Evolutionary conservation across 2,797 vertebrate species (phyloP).

Genomic region (Coilia nasus): DNA sequence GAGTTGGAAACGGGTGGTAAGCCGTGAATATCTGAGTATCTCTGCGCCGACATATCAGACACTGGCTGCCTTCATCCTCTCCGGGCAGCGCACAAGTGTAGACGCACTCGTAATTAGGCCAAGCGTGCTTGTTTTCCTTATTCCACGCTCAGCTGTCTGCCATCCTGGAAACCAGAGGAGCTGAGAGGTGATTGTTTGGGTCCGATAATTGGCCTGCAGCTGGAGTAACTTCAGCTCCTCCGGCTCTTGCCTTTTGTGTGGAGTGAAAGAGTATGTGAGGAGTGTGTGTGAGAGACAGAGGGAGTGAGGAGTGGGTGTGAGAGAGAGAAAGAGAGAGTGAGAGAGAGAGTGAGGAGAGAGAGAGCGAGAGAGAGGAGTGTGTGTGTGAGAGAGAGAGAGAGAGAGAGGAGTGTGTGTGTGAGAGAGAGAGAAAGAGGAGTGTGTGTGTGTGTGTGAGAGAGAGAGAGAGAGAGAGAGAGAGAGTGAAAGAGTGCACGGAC

Average conservation of each 20-base stretch:
- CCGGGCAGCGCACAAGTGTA: background rate
- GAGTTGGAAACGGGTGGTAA: background rate
- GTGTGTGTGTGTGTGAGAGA: too few relatives aligned
- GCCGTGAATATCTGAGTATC: slow-evolving; percentile 11
- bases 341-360: too few relatives aligned
- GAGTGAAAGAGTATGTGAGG: slow-evolving; percentile 66
- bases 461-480: too few relatives aligned
- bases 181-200: slow-evolving; percentile 52
- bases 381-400: too few relatives aligned
- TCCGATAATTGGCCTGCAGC: slow-evolving; percentile 67
- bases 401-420: too few relatives aligned
- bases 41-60: background rate
- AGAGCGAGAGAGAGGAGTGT: too few relatives aligned
- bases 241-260: slow-evolving; percentile 64
- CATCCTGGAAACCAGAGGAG: slow-evolving; percentile 49
- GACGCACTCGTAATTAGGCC: background rate
- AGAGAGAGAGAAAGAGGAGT: too few relatives aligned
- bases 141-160: slow-evolving; percentile 43
- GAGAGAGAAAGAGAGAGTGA: too few relatives aligned
- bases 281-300: too few relatives aligned
- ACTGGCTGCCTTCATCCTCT: background rate
- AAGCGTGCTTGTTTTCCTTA: background rate
- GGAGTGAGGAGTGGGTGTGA: too few relatives aligned
- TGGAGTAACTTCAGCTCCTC: slow-evolving; percentile 65
- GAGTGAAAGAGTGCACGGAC: too few relatives aligned